These are phyloP conservation scores for Camelus dromedarius DNA, from an alignment of 2,113 vertebrate genomes.

Conservation along the genomic window DNA sequence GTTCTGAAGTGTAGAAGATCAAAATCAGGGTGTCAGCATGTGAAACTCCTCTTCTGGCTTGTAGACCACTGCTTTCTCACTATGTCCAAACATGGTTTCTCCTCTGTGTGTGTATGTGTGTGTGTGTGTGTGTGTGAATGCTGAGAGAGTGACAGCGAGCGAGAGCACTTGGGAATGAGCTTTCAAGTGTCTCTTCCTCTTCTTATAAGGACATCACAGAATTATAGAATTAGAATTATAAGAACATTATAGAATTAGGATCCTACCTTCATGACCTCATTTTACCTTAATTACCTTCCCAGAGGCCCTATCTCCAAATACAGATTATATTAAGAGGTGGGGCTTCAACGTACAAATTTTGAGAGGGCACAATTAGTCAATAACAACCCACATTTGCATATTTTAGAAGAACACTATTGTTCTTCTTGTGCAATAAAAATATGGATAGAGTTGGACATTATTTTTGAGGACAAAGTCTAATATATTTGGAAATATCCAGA, in stretches of 20 bases:
- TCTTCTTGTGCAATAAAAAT: not conserved
- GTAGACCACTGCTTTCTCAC: not conserved
- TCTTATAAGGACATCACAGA: not conserved
- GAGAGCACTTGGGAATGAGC: not conserved
- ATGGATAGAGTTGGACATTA: not conserved
- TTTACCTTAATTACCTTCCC: not conserved
- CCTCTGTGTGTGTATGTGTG: too few relatives aligned
- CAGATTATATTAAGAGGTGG: not conserved
- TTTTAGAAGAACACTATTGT: not conserved
- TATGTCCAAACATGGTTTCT: not conserved
- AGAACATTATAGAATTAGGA: not conserved
- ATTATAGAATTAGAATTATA: not conserved
- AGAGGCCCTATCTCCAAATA: not conserved
- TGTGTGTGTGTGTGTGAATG: not conserved
- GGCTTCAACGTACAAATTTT: not conserved
- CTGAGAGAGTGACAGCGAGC: too few relatives aligned
- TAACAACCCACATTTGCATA: not conserved
- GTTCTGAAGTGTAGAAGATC: not conserved
- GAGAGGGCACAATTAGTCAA: not conserved
- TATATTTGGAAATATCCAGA: not conserved
- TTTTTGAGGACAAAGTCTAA: not conserved
- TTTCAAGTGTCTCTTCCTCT: not conserved
- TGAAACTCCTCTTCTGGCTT: not conserved
- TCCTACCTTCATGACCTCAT: not conserved
- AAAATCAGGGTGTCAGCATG: not conserved